Conservation (phyloP, 35 echinoderm and acorn worm genomes). For the Hemicentrotus pulcherrimus region DNA sequence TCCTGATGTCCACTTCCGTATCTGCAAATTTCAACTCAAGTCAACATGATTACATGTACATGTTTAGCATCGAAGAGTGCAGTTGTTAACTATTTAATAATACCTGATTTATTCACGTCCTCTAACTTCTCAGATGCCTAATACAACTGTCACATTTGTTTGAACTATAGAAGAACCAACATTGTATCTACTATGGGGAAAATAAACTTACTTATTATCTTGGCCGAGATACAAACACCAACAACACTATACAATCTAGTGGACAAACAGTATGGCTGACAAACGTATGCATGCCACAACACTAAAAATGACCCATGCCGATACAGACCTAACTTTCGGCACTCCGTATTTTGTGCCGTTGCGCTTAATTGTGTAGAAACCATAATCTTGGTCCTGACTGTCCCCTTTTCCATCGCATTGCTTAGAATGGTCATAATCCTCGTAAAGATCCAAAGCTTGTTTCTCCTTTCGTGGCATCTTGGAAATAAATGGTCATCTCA, state of each 20-base stretch:
- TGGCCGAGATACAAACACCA: no score
- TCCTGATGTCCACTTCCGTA: neutral
- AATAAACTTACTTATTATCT: no score
- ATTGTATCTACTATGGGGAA: no score
- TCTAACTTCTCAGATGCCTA: no score
- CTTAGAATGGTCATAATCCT: slow-evolving; percentile 21
- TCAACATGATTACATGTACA: neutral
- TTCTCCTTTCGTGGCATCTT: slow-evolving; percentile 12
- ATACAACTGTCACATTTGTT: no score
- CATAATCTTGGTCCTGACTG: neutral
- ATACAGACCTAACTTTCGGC: slow-evolving; percentile 38
- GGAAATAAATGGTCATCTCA: neutral
- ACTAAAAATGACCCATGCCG: neutral
- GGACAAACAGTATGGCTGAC: no score
- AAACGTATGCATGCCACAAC: neutral
- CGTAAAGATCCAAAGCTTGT: slow-evolving; percentile 18
- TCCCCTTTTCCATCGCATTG: neutral
- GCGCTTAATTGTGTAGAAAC: slow-evolving; percentile 18
- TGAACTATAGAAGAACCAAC: no score
- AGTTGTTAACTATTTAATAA: no score
- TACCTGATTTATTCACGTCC: no score
- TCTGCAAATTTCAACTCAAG: neutral
- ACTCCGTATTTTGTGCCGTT: slow-evolving; percentile 20
- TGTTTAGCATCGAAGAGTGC: no score
- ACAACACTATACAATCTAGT: no score